Evolutionary conservation across 2,888 invertebrate species (phyloP).

Genomic region (Phoronis australis): DNA sequence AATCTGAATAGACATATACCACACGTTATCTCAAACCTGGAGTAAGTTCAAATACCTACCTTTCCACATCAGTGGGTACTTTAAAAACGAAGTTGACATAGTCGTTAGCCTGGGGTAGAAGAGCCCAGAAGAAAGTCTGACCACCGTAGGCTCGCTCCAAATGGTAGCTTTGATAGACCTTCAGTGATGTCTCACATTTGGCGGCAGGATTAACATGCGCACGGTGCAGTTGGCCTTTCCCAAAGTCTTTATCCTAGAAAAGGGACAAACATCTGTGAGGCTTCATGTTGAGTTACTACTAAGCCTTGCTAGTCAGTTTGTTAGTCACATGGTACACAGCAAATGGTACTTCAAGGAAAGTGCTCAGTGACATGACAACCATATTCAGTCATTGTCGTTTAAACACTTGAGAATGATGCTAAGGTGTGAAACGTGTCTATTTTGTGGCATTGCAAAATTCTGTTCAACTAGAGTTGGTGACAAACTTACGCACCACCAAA

Average conservation of each 20-base stretch:
- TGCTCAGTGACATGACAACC: too few relatives aligned
- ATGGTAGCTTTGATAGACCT: slow-evolving; percentile 73
- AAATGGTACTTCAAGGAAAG: too few relatives aligned
- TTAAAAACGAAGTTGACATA: slow-evolving; percentile 73
- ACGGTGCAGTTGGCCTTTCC: slow-evolving; percentile 68
- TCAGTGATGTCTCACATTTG: slow-evolving; percentile 66
- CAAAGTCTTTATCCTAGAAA: slow-evolving; percentile 79
- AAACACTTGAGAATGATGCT: too few relatives aligned
- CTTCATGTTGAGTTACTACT: too few relatives aligned
- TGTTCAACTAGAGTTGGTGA: too few relatives aligned
- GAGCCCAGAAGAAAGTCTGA: slow-evolving; percentile 85
- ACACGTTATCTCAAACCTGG: not conserved
- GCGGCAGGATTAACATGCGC: slow-evolving; percentile 51
- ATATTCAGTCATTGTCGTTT: too few relatives aligned
- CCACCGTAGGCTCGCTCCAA: slow-evolving; percentile 79
- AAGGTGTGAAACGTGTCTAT: too few relatives aligned
- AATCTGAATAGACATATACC: not conserved
- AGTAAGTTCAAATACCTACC: slow-evolving; percentile 62
- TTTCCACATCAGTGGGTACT: slow-evolving; percentile 65
- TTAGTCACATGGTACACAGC: too few relatives aligned
- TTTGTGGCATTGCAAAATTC: too few relatives aligned
- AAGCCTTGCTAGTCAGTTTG: too few relatives aligned
- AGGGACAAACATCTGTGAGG: not conserved
- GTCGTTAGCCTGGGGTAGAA: slow-evolving; percentile 77
- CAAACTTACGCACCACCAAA: too few relatives aligned